These are phyloP conservation scores for Cetoscarus ocellatus DNA, from an alignment of 2,797 vertebrate species.

Conservation along the genomic window DNA sequence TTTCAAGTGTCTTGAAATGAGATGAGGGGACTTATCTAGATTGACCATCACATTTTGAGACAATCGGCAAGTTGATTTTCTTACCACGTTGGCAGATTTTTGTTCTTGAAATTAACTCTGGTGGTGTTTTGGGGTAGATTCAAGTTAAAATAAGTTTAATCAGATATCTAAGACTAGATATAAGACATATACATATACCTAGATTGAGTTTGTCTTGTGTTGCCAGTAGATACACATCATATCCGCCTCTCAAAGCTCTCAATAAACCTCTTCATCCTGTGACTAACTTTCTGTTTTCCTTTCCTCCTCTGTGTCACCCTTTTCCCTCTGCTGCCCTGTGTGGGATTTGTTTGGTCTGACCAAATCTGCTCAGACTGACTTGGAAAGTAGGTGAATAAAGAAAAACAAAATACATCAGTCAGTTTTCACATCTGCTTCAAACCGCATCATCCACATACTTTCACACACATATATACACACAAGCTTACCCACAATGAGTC, in stretches of 20 bases:
- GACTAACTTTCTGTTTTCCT: conserved; percentile 1
- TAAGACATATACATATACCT: too few relatives aligned
- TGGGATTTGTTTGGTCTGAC: conserved; percentile 19
- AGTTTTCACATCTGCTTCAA: conserved; percentile 61
- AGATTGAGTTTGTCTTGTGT: too few relatives aligned
- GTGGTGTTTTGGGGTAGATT: too few relatives aligned
- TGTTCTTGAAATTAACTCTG: too few relatives aligned
- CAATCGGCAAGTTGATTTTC: too few relatives aligned
- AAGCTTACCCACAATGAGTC: neutral
- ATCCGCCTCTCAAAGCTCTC: neutral
- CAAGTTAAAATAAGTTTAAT: too few relatives aligned
- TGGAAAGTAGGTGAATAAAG: conserved; percentile 24
- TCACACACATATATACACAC: neutral
- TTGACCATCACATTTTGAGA: too few relatives aligned
- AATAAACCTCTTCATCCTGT: conserved; percentile 13
- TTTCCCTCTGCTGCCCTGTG: conserved; percentile 22
- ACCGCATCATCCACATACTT: conserved; percentile 22
- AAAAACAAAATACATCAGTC: conserved; percentile 41
- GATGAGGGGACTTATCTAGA: too few relatives aligned
- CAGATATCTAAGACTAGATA: too few relatives aligned
- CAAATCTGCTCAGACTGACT: conserved; percentile 19
- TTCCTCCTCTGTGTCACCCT: conserved; percentile 21
- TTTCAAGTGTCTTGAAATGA: too few relatives aligned
- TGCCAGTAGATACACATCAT: conserved; percentile 1
- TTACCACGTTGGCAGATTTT: too few relatives aligned